Evolutionary conservation across 2,797 vertebrate species (phyloP), one percentile per base, ranked within the genome.

Genomic region (Morus bassanus): DNA sequence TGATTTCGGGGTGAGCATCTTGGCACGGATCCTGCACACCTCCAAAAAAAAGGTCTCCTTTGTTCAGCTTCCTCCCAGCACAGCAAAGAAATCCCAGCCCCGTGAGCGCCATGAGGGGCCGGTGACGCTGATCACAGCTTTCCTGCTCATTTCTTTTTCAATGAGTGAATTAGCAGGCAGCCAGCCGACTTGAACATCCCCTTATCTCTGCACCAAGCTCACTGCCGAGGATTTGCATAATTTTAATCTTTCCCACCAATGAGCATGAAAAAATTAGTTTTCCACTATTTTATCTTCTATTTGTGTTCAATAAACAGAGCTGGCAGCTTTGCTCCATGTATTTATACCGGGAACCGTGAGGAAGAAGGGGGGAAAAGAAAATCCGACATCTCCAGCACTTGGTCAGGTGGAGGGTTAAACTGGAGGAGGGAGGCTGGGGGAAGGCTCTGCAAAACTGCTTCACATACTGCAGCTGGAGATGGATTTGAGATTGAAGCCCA

Each of bases 201-300:
- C 97, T 98, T 98, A 98, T 98, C 97, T 95, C 95, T 83, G 96
- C 88, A 65, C 97, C 85, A 24, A 96, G 96, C 95, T 91, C 53
- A 84, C 96, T 94, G 95, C 91, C 0, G 57, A 95, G 95, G 97
- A 98, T 98, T 97, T 97, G 96, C 97, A 97, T 98, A 97, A 97
- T 98, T 97, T 97, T 97, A 97, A 98, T 97, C 97, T 97, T 96
- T 96, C 96, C 91, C 97, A 96, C 97, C 97, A 97, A 97, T 96
- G 92, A 97, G 96, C 96, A 91, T 95, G 97, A 97, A 95, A 96
- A 96, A 96, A 94, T 96, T 94, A 96, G 93, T 95, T 96, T 96
- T 96, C 96, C 95, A 95, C 93, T 96, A 94, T 93, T 97, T 96
- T 93, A 96, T 97, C 96, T 96, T 60, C 96, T 93, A 37, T 97